These are phyloP conservation scores for Stenotaenia linearis DNA, from an alignment of 2,888 invertebrate species.

Conservation along the genomic window DNA sequence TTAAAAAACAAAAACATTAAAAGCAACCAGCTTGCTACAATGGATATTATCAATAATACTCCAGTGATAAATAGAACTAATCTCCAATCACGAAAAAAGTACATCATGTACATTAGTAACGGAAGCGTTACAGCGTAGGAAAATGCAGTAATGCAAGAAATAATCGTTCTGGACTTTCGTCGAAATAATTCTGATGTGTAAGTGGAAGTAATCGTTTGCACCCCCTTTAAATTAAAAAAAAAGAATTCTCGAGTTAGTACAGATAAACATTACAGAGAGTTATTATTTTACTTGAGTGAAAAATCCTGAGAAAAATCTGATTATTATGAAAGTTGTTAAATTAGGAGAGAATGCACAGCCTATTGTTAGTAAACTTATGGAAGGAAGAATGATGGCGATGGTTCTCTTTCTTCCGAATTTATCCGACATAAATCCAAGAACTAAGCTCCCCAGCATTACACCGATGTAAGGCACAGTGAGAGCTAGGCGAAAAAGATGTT, in stretches of 20 bases:
- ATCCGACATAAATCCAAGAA: not conserved
- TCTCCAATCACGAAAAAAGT: not conserved
- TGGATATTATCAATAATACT: not conserved
- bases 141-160: not conserved
- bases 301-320: not conserved
- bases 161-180: not conserved
- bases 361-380: not conserved
- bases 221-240: not conserved
- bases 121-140: not conserved
- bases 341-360: not conserved
- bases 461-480: not conserved
- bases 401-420: not conserved
- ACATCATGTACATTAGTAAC: not conserved
- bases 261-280: not conserved
- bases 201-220: not conserved
- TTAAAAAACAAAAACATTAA: not conserved
- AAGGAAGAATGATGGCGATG: not conserved
- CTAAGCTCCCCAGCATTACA: not conserved
- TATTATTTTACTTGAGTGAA: not conserved
- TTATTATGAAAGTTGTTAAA: not conserved
- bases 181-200: not conserved
- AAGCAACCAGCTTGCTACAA: not conserved
- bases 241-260: not conserved
- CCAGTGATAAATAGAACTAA: not conserved
- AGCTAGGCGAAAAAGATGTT: conserved; percentile 1